Base-by-base conservation (phyloP, 2,888 invertebrate genomes). In the Herminia tarsipennalis region DNA sequence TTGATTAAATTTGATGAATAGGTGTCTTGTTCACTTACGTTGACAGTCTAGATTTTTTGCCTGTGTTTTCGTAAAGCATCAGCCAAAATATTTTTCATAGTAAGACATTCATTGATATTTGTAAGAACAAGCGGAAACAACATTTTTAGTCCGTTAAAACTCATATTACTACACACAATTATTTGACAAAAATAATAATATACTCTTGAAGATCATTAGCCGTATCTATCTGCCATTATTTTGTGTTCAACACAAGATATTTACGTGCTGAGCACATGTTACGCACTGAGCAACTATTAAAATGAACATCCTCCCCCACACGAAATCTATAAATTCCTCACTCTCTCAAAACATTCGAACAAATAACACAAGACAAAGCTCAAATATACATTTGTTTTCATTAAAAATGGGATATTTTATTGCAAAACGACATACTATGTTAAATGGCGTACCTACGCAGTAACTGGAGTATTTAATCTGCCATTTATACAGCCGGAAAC, bases 301-400 rank as follows among this genome's bases (percentile, higher is more conserved):
- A 18, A 12, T 12, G 18, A 24, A 17, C 9, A 25, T 35, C n/a
- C 8, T n/a, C 5, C 5, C 17, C 9, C 28, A 5, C 28, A 28
- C 4, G n/a, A 17, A 20, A 9, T 22, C 14, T n/a, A 42, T 20
- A 20, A 16, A 29, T 33, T 30, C 22, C 4, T 21, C 5, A 9
- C 9, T 24, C 14, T 33, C 20, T 46, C 21, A 49, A 25, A n/a
- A 44, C 27, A 51, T 36, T 27, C 29, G 5, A 13, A 14, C n/a
- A 30, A 32, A 45, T 34, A 40, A 36, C 30, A 29, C 5, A 10
- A 32, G 12, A 28, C 30, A 45, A 48, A 46, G 28, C 2, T 16
- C 25, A 18, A 45, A 18, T 27, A 32, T 22, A 20, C 21, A 18
- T 36, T 27, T 51, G 22, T 40, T 58, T 53, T 43, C 18, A 35